phyloP scores from a whole-genome alignment of 2,888 invertebrate genomes.

The Melanostoma scalare region DNA sequence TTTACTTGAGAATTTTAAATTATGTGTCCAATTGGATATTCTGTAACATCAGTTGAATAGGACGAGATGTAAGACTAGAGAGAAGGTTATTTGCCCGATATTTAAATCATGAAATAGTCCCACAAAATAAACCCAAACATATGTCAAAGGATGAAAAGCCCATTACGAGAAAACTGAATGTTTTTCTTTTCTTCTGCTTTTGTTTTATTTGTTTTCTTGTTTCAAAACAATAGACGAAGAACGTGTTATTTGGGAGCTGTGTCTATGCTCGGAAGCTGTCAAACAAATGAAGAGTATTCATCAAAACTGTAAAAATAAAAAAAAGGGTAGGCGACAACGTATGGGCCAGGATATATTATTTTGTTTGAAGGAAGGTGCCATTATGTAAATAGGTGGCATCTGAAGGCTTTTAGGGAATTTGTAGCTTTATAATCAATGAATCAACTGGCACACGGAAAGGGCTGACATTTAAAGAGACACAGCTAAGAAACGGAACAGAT shows the following conservation, averaged over 20 bases:
- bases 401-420: constrained; percentile 2
- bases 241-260: constrained; percentile 27
- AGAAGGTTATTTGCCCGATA: constrained; percentile 43
- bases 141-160: constrained; percentile 51
- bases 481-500: too few relatives aligned
- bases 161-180: constrained; percentile 25
- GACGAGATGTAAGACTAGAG: too few relatives aligned
- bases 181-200: background rate
- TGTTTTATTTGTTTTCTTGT: background rate
- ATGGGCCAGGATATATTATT: constrained; percentile 1
- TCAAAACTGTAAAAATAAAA: constrained; percentile 8
- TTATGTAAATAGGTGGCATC: constrained; percentile 8
- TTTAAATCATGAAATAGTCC: constrained; percentile 43
- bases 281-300: constrained; percentile 33
- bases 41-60: constrained; percentile 25
- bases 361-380: constrained; percentile 2
- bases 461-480: too few relatives aligned
- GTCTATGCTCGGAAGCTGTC: constrained; percentile 27
- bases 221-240: constrained; percentile 15
- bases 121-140: constrained; percentile 37
- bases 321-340: background rate
- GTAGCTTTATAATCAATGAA: constrained; percentile 1
- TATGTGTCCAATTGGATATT: constrained; percentile 44
- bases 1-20: constrained; percentile 66
- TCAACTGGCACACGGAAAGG: too few relatives aligned